These are phyloP conservation scores for Cotesia typhae DNA, from an alignment of 1,140 invertebrate genomes.

Conservation along the genomic window DNA sequence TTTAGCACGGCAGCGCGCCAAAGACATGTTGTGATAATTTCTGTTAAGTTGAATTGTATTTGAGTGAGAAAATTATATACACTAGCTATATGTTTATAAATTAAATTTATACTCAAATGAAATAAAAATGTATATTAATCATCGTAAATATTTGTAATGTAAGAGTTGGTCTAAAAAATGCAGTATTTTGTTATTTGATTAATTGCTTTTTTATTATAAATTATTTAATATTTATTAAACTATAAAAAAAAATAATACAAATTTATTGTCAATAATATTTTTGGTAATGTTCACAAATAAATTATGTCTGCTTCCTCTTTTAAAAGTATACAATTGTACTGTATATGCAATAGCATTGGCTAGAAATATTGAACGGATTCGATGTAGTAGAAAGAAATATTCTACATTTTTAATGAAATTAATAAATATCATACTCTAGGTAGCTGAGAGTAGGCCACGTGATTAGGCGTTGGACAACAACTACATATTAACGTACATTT, in stretches of 20 bases:
- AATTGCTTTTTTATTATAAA: constrained; percentile 13
- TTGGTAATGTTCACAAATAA: constrained; percentile 1
- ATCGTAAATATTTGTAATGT: constrained; percentile 18
- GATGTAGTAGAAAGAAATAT: background rate
- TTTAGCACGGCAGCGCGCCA: background rate
- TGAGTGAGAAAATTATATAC: background rate
- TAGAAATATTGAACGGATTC: constrained; percentile 22
- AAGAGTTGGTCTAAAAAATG: constrained; percentile 33
- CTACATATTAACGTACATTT: constrained; percentile 46
- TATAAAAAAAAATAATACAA: background rate
- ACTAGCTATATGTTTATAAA: background rate
- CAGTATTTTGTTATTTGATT: constrained; percentile 40
- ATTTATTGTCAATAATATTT: constrained; percentile 16
- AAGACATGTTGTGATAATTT: constrained; percentile 19
- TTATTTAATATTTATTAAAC: background rate
- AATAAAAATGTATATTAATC: background rate
- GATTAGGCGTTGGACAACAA: constrained; percentile 43
- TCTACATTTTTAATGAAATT: background rate
- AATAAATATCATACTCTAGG: constrained; percentile 37
- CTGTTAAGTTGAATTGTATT: too few relatives aligned
- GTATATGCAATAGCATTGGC: background rate
- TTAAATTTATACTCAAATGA: background rate
- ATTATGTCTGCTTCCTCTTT: constrained; percentile 5
- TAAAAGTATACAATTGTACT: constrained; percentile 41
- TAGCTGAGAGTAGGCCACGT: constrained; percentile 51